A percentile compares a stretch with the other conserved stretches of the same genome.
phyloP scores from a whole-genome alignment of 1,140 invertebrate genomes.

The Orchesella cincta region DNA sequence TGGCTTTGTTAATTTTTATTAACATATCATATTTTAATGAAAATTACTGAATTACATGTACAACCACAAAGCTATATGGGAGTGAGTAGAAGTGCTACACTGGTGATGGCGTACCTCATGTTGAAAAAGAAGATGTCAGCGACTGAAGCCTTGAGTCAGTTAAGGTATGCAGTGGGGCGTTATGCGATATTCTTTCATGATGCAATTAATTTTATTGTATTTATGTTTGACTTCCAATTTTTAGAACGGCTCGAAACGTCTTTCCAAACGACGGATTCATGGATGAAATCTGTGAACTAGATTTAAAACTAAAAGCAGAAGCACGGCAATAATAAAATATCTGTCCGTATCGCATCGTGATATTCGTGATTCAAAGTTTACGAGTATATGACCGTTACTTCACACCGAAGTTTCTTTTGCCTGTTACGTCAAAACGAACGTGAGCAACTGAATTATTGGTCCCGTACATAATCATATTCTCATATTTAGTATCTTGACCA shows the following conservation, averaged over 20 bases:
- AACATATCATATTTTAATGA: conserved; percentile 4
- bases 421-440: too few species aligned
- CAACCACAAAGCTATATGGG: conserved; percentile 57
- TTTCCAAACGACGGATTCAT: conserved; percentile 44
- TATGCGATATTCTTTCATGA: not conserved
- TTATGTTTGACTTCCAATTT: too few species aligned
- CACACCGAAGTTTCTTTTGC: too few species aligned
- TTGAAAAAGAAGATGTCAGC: conserved; percentile 57
- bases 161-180: conserved; percentile 51
- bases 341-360: too few species aligned
- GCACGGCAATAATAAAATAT: too few species aligned
- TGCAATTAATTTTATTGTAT: not conserved
- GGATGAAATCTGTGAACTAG: conserved; percentile 32
- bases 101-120: conserved; percentile 58
- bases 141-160: conserved; percentile 55
- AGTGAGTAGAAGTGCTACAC: conserved; percentile 56
- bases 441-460: too few species aligned
- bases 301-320: conserved; percentile 3
- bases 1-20: too few species aligned
- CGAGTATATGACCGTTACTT: too few species aligned
- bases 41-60: not conserved
- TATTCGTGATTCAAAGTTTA: too few species aligned
- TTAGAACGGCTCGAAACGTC: conserved; percentile 14
- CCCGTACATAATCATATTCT: too few species aligned
- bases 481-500: too few species aligned